A percentile compares a stretch with the other conserved stretches of the same genome.
Conservation (phyloP, 2,797 vertebrate species). For the Vespertilio murinus region DNA sequence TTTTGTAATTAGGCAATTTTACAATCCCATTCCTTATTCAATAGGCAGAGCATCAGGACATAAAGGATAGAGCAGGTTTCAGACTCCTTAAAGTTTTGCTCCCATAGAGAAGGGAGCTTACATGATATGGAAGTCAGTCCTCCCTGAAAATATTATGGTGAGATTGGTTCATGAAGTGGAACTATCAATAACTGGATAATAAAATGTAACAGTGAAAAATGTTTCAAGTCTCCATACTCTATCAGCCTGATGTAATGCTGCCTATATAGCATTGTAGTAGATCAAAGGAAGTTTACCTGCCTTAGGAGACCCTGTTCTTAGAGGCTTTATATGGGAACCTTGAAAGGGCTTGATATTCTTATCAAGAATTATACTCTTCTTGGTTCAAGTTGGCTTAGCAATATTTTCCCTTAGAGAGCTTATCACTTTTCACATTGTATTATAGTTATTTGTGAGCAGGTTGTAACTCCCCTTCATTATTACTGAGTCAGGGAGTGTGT, state of each 20-base stretch:
- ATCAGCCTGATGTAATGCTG: neutral
- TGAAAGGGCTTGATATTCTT: neutral
- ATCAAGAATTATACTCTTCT: neutral
- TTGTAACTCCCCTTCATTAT: neutral
- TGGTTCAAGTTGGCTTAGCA: neutral
- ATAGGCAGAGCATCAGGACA: neutral
- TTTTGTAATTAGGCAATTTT: neutral
- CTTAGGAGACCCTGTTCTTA: neutral
- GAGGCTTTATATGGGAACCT: neutral
- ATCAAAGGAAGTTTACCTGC: neutral
- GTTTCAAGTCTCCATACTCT: neutral
- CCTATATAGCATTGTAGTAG: neutral
- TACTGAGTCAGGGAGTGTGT: neutral
- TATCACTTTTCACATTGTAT: neutral
- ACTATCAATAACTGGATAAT: neutral
- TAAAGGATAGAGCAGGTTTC: neutral
- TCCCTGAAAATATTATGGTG: conserved; percentile 12
- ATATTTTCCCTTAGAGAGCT: neutral
- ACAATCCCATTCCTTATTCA: neutral
- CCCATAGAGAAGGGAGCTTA: neutral
- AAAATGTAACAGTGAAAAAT: neutral
- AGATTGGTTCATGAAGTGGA: neutral
- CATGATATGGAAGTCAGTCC: neutral
- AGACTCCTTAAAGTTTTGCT: neutral
- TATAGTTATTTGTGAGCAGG: neutral